Evolutionary conservation across 2,113 vertebrate genomes (phyloP).

Genomic region (pig (Sus scrofa)): T2T-Sscrofa CM000816.6:79177501-79178000

Average conservation of each 20-base stretch:
- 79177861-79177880: neutral
- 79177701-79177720: neutral
- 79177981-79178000: neutral
- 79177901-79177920: neutral
- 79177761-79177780: neutral
- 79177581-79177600: neutral
- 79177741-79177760: neutral
- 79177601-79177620: neutral
- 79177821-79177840: neutral
- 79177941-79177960: neutral
- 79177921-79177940: neutral
- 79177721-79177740: neutral
- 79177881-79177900: neutral
- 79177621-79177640: neutral
- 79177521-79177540: neutral
- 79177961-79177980: neutral
- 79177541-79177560: neutral
- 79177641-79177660: constrained; percentile 25
- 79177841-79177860: neutral
- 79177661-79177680: neutral
- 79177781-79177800: neutral
- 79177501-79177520: neutral
- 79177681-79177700: neutral
- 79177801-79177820: neutral
- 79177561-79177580: neutral